These are phyloP conservation scores for Agriotes lineatus DNA, from an alignment of 2,888 invertebrate genomes.

Conservation along the genomic window DNA sequence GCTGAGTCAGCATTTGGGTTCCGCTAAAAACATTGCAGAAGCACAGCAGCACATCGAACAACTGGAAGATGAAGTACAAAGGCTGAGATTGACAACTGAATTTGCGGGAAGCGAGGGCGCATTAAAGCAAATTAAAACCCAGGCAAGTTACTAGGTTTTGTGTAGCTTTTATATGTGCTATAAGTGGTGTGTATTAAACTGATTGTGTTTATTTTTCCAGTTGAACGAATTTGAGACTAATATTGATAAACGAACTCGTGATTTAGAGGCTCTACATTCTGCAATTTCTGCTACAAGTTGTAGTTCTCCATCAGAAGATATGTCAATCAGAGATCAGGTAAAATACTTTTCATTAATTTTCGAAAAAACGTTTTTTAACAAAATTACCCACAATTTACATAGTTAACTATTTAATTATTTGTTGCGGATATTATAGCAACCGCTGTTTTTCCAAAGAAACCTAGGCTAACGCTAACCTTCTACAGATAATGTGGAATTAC, in stretches of 20 bases:
- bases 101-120: slow-evolving; percentile 63
- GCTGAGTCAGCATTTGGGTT: slow-evolving; percentile 69
- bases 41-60: slow-evolving; percentile 64
- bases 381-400: too few relatives aligned
- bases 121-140: slow-evolving; percentile 63
- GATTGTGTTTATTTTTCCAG: slow-evolving; percentile 55
- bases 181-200: background rate
- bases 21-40: slow-evolving; percentile 65
- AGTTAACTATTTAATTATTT: too few relatives aligned
- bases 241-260: slow-evolving; percentile 78
- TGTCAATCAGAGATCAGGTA: slow-evolving; percentile 75
- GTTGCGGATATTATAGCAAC: too few relatives aligned
- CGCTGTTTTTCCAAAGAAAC: too few relatives aligned
- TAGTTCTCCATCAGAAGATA: slow-evolving; percentile 86
- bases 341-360: too few relatives aligned
- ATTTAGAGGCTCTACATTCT: slow-evolving; percentile 80
- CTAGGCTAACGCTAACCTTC: too few relatives aligned
- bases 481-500: too few relatives aligned
- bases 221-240: slow-evolving; percentile 76
- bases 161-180: too few relatives aligned
- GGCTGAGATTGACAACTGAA: slow-evolving; percentile 59
- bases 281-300: slow-evolving; percentile 74
- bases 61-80: slow-evolving; percentile 65
- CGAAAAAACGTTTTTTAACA: too few relatives aligned
- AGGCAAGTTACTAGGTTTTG: slow-evolving; percentile 57